phyloP scores from a whole-genome alignment of 2,797 vertebrate genomes.

The Acanthurus lineatus region DNA sequence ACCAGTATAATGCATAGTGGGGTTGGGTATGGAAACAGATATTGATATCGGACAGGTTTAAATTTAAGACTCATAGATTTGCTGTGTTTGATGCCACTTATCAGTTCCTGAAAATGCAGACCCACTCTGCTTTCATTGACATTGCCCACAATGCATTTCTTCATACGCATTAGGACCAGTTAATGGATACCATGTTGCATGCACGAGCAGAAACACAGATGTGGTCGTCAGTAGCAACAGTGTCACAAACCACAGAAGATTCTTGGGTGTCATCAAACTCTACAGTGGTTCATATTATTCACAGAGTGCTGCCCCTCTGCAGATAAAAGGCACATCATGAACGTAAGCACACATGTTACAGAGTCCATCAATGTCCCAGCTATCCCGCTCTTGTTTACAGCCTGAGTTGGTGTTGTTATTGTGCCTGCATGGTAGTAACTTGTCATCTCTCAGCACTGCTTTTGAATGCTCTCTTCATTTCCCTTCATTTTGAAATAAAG shows the following conservation, averaged over 20 bases:
- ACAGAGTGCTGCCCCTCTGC: background rate
- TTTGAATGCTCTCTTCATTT: slow-evolving; percentile 35
- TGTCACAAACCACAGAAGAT: slow-evolving; percentile 13
- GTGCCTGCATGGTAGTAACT: slow-evolving; percentile 14
- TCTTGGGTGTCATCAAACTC: background rate
- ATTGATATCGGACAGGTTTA: background rate
- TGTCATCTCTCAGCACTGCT: slow-evolving; percentile 33
- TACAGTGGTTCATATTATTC: slow-evolving; percentile 4
- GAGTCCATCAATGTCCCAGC: slow-evolving; percentile 13
- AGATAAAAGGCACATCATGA: slow-evolving; percentile 17
- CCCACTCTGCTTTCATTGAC: background rate
- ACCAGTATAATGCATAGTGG: background rate
- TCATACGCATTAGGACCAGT: slow-evolving; percentile 12
- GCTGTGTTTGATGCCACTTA: background rate
- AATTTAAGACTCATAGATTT: background rate
- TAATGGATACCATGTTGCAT: slow-evolving; percentile 23
- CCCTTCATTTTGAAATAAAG: slow-evolving; percentile 23
- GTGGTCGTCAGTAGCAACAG: slow-evolving; percentile 57
- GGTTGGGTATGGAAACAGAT: background rate
- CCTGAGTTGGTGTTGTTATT: slow-evolving; percentile 18
- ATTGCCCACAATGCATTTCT: background rate
- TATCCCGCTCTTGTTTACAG: slow-evolving; percentile 30
- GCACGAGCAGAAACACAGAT: slow-evolving; percentile 21
- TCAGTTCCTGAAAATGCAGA: background rate
- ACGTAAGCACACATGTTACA: slow-evolving; percentile 6